Evolutionary conservation across 2,113 vertebrate genomes (phyloP), one percentile per base, ranked within the genome.

Genomic region (Percopsis transmontana): DNA sequence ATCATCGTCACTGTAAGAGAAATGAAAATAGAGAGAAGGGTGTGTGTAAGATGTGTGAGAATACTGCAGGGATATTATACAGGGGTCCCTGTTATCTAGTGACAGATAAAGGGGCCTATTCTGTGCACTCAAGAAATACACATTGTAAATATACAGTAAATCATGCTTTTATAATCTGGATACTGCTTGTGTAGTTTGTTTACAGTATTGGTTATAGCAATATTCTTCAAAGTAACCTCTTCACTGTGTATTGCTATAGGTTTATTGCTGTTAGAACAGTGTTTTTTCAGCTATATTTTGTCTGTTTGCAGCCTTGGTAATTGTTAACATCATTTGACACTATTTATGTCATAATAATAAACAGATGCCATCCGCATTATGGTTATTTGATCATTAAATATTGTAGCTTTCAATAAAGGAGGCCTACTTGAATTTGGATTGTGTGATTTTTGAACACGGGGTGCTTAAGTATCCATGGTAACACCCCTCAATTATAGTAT

Each of bases 41-140:
- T 41, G 62, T 42, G 62, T 74, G 82, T 85, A 69, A 81, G 82
- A 84, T 67, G 85, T 68, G 79, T 72, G 53, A 74, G 71, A 81
- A 72, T 33, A 33, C 27, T 33, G 27, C 27, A 33, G 47, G 47
- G 70, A 81, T 81, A 81, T 80, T 87, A 77, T 60, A 85, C 59
- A 73, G 20, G 65, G n/a, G 58, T 53, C 62, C 44, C 74, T 64
- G 57, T 77, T 76, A 66, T 59, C 23, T 61, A 53, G 41, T 19
- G 66, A 68, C 24, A 33, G 27, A n/a, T n/a, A n/a, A n/a, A n/a
- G n/a, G n/a, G n/a, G n/a, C n/a, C n/a, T n/a, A n/a, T n/a, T n/a
- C n/a, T n/a, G n/a, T n/a, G n/a, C 11, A 40, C 39, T 40, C 39
- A 40, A 40, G 39, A 5, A 44, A 44, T 44, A 14, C 42, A 44